Base-by-base conservation (phyloP, 2,888 invertebrate genomes). In the Conops quadrifasciatus region DNA sequence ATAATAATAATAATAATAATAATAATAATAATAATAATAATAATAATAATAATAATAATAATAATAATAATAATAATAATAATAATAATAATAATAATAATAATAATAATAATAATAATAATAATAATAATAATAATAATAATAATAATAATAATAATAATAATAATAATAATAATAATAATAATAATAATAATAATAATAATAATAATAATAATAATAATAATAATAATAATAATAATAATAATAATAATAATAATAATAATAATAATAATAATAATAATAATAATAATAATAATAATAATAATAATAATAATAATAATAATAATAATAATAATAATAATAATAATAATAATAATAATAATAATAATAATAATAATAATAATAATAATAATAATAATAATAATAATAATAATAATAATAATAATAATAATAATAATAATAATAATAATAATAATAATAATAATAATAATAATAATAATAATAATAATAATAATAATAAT, bases 181-280 rank as follows among this genome's bases (percentile, higher is more conserved):
- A 66, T 69, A 62, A 62, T 51, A 71, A 53, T 73, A 64, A 47
- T 59, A 70, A 58, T 62, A 67, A 73, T 73, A 64, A 66, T 4
- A 70, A 66, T 69, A 62, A 62, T 51, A 71, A 53, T 73, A 64
- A 47, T 59, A 70, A 58, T 62, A 67, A 73, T 73, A 64, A 66
- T 4, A 70, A 66, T 69, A 62, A 62, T 51, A 71, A 53, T 73
- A 64, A 47, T 59, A 70, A 58, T 62, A 67, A 73, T 73, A 64
- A 66, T 4, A 70, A 66, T 69, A 62, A 62, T 51, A 71, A 53
- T 73, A 64, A 47, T 59, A 70, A 58, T 62, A 67, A 73, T 73
- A 64, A 66, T 4, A 70, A 66, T 69, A 62, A 62, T 51, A 71
- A 53, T 73, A 64, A 47, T 59, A 70, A 58, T 62, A 67, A 73